Base-by-base conservation (phyloP, 30 jellyfish, hydroid and myxozoan species). In the Haliclystus octoradiatus region DNA sequence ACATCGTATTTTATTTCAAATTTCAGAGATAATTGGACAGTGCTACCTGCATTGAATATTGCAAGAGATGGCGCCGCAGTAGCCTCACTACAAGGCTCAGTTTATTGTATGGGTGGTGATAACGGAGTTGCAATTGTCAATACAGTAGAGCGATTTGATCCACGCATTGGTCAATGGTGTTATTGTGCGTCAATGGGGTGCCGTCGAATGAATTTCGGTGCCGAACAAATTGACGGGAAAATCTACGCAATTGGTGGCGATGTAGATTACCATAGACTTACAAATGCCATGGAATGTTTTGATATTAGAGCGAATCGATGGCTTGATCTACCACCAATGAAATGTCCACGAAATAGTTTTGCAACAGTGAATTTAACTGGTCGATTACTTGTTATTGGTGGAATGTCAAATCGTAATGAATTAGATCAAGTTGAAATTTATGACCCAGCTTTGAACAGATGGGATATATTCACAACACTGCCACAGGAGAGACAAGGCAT, bases 251-350 rank as follows among this genome's bases (percentile, higher is more conserved):
- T 65, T 2, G 94, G 94, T 2, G 94, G 94, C 7, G 73, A 86
- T 40, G n/a, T n/a, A n/a, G 94, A 81, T 31, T 81, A 71, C 50
- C 86, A 81, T 26, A 77, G 73, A 31, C 86, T 72, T 52, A 67
- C 73, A 69, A 81, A 81, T 65, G 64, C 94, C 0, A 49, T 81
- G 0, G 94, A 81, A 49, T 60, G 75, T 52, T 81, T 81, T 66
- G 94, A 81, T 25, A 79, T 86, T 26, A 81, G 94, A 28, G 77
- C 94, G 14, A 81, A 81, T 70, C 72, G 94, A 65, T 81, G 94
- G 94, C 72, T 62, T 15, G 71, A 70, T 40, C 65, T 81, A n/a
- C 94, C 94, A 34, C 73, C 94, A 0, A 81, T 81, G 94, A 73
- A 25, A 34, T 32, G 33, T 3, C 81, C 86, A 12, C 74, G 94